Base-by-base conservation (phyloP, 2,797 vertebrate genomes). In the Anabas testudineus region DNA sequence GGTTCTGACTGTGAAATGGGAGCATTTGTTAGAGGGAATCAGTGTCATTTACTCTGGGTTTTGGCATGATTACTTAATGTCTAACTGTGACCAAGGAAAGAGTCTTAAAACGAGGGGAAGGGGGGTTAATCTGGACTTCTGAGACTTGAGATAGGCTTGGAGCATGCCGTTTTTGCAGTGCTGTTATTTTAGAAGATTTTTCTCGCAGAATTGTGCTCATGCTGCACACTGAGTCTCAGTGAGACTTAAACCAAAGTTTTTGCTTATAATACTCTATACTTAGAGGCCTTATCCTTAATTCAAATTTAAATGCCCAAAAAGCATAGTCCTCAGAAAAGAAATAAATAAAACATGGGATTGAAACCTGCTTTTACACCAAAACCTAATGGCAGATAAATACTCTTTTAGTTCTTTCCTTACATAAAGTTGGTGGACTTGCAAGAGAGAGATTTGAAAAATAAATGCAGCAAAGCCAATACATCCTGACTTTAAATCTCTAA, bases 1-100 rank as follows among this genome's bases (percentile, higher is more conserved):
- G 48, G 51, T 36, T 71, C 55, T 75, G 74, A 80, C 72, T 2
- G 32, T 71, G 80, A 78, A 71, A 69, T 74, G 56, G 66, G 65
- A 76, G 63, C 76, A 67, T 83, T 87, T 78, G 77, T 85, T 87
- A 61, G 51, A 80, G 71, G 67, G 65, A 88, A 85, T 88, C 67
- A 12, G 56, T 84, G 80, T 89, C 78, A 76, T 61, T 79, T 62
- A 67, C 67, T 73, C 53, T 46, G 59, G 70, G 77, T 78, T 42
- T 69, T 58, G 63, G 54, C 54, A 36, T 49, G 26, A 71, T 78
- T 66, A 67, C 30, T 55, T 1, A 22, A 58, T 36, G 36, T 52
- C 83, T 75, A 74, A 39, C 76, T 73, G 74, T 15, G 85, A 9
- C 48, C 10, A 10, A 55, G 39, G 53, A 73, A 53, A 60, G 59